A percentile compares a stretch with the other conserved stretches of the same genome.
These are phyloP conservation scores for Drosophila lowei DNA, from an alignment of 1,140 invertebrate genomes.

Conservation along the genomic window DNA sequence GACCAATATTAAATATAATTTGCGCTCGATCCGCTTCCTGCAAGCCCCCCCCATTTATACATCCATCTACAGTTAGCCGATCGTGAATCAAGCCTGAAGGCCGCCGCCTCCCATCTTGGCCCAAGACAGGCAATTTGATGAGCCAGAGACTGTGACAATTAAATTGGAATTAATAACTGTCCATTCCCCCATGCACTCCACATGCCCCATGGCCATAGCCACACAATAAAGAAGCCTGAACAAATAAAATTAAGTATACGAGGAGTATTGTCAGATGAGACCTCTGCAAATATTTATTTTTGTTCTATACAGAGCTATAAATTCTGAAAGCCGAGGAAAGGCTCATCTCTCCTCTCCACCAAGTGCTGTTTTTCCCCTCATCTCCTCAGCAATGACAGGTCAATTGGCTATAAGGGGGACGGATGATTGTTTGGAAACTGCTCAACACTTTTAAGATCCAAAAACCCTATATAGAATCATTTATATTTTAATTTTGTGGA, in stretches of 20 bases:
- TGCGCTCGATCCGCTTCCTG: slow-evolving; percentile 54
- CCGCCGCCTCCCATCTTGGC: slow-evolving; percentile 6
- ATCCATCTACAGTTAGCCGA: slow-evolving; percentile 45
- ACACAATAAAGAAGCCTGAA: slow-evolving; percentile 1
- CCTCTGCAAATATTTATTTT: too few species aligned
- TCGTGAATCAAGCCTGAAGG: slow-evolving; percentile 39
- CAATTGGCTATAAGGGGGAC: too few species aligned
- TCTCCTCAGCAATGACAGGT: too few species aligned
- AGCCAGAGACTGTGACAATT: slow-evolving; percentile 35
- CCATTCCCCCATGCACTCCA: not conserved
- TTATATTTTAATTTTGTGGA: too few species aligned
- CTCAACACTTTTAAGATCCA: too few species aligned
- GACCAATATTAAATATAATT: slow-evolving; percentile 65
- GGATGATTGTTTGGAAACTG: too few species aligned
- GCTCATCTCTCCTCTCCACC: too few species aligned
- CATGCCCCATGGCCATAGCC: not conserved
- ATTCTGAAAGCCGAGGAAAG: too few species aligned
- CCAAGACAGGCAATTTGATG: slow-evolving; percentile 6
- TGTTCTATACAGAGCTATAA: too few species aligned
- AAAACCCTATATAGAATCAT: too few species aligned
- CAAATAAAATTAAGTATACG: slow-evolving; percentile 2
- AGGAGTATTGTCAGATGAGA: too few species aligned
- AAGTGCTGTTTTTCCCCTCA: too few species aligned
- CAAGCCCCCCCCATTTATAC: slow-evolving; percentile 17
- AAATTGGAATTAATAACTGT: slow-evolving; percentile 15